phyloP scores from a whole-genome alignment of 2,888 invertebrate species.

The Papilio elwesi region DNA sequence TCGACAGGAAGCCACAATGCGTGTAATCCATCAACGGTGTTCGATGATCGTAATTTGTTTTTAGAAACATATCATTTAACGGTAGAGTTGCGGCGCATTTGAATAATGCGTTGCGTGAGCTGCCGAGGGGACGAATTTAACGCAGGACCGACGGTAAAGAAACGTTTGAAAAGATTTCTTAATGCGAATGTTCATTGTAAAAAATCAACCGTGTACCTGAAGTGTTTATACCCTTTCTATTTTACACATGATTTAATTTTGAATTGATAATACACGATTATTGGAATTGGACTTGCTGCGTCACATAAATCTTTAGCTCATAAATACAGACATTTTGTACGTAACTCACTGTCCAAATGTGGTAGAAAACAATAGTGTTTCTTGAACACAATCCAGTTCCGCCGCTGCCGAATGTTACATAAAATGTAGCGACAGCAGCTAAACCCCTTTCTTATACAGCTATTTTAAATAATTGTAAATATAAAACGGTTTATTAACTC shows the following conservation, averaged over 20 bases:
- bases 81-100: conserved; percentile 48
- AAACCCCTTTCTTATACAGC: too few relatives aligned
- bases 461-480: too few relatives aligned
- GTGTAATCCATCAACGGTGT: conserved; percentile 58
- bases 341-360: too few relatives aligned
- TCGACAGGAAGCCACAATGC: conserved; percentile 51
- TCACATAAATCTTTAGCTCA: too few relatives aligned
- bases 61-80: conserved; percentile 64
- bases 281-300: neutral
- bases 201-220: neutral
- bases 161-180: conserved; percentile 3
- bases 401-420: too few relatives aligned
- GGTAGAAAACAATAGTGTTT: too few relatives aligned
- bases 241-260: neutral
- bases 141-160: neutral
- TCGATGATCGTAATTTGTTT: conserved; percentile 64
- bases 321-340: too few relatives aligned
- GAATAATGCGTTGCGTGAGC: conserved; percentile 49
- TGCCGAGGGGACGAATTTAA: conserved; percentile 14
- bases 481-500: too few relatives aligned
- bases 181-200: neutral
- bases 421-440: too few relatives aligned
- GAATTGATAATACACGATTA: neutral
- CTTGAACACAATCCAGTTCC: too few relatives aligned
- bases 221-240: neutral